Evolutionary conservation across 1,140 invertebrate genomes (phyloP), one percentile per base, ranked within the genome.

Genomic region (Drosophila serrata): DNA sequence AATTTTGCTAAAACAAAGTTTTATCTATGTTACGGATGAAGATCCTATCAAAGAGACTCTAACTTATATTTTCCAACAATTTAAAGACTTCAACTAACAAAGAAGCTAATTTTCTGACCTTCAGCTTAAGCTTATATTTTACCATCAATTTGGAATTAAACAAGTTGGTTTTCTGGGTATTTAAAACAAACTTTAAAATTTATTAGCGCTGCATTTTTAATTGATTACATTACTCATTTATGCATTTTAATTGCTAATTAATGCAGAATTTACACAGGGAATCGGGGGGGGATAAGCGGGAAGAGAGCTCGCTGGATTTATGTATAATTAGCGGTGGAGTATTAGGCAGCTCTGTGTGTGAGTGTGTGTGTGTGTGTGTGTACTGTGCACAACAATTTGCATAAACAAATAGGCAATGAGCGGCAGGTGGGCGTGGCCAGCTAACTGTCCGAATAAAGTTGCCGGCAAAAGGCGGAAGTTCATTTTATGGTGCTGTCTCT

Each of bases 171-270:
- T 3, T 55, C 13, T 55, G 33, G 33, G 35, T 55, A 0, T 2
- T 17, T 1, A 63, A 45, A 53, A 22, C 53, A 58, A 58, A 61
- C 46, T 72, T 63, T 59, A 67, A 65, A 76, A 87, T 87, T 72
- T 81, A 79, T 82, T 58, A 76, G 60, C 24, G 56, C 59, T 73
- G 63, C 70, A 82, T 82, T 82, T 82, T 74, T 70, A 82, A 82
- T 88, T 77, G 61, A 82, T 87, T 87, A 40, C 60, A 33, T 74
- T 69, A 57, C 67, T 80, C 82, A 87, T 87, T 88, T 82, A 88
- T 88, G 76, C 72, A 73, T 80, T 87, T 88, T 74, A 82, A 88
- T 82, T 77, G 84, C 84, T 80, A 88, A 87, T 88, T 88, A 82
- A 87, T 82, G 84, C 79, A 80, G 77, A 62, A 77, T 70, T 57